These are phyloP conservation scores for Tridacna crocea DNA, from an alignment of 2,888 invertebrate genomes.

Conservation along the genomic window DNA sequence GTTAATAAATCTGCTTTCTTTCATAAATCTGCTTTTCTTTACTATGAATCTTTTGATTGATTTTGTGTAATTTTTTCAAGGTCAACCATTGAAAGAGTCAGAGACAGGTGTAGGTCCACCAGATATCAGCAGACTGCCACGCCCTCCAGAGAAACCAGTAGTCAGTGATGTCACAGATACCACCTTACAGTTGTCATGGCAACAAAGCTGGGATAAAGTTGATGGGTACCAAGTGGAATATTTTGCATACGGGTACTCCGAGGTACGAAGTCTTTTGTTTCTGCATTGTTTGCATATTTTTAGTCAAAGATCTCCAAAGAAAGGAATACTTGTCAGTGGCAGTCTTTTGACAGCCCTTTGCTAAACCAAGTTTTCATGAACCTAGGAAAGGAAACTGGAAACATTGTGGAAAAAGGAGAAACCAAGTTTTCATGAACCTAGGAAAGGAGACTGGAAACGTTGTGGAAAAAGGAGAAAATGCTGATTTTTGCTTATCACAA, in stretches of 20 bases:
- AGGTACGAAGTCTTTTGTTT: slow-evolving; percentile 30
- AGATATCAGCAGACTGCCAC: slow-evolving; percentile 91
- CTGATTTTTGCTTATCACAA: too few relatives aligned
- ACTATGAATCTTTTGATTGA: too few relatives aligned
- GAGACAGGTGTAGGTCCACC: slow-evolving; percentile 85
- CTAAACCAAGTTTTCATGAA: too few relatives aligned
- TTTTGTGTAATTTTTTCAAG: slow-evolving; percentile 8
- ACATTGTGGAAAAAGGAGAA: too few relatives aligned
- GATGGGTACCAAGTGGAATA: slow-evolving; percentile 88
- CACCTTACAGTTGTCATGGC: slow-evolving; percentile 92
- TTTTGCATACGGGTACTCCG: slow-evolving; percentile 85
- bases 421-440: too few relatives aligned
- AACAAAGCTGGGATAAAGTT: slow-evolving; percentile 92
- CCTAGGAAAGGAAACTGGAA: background rate
- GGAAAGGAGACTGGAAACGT: background rate
- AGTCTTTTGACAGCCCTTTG: too few relatives aligned
- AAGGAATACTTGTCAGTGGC: too few relatives aligned
- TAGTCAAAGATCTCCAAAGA: too few relatives aligned
- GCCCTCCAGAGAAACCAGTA: slow-evolving; percentile 89
- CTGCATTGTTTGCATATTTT: too few relatives aligned
- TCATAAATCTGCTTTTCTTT: too few relatives aligned
- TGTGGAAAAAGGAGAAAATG: background rate
- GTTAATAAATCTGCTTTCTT: too few relatives aligned
- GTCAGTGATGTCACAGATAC: slow-evolving; percentile 89
- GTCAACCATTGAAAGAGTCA: slow-evolving; percentile 24